A percentile compares a stretch with the other conserved stretches of the same genome.
These are phyloP conservation scores for Nannoperca australis DNA, from an alignment of 2,797 vertebrate genomes.

Conservation along the genomic window DNA sequence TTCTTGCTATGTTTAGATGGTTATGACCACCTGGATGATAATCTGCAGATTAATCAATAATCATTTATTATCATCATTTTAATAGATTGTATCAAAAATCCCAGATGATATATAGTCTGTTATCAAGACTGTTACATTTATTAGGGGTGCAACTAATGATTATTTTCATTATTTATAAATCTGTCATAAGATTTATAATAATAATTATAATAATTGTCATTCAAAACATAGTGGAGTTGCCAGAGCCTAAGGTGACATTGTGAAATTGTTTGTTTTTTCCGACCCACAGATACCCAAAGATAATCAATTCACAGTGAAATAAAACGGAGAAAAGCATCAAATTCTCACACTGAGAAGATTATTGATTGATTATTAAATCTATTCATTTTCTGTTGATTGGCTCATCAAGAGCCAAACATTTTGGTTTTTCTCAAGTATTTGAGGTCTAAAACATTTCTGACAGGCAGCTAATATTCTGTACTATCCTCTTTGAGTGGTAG, in stretches of 20 bases:
- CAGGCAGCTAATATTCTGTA: no score
- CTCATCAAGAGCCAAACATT: slow-evolving; percentile 1
- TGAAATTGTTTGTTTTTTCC: not conserved
- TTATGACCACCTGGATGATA: not conserved
- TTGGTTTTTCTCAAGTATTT: not conserved
- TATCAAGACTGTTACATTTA: not conserved
- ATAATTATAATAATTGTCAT: not conserved
- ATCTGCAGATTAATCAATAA: not conserved
- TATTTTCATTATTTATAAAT: not conserved
- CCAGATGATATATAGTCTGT: not conserved
- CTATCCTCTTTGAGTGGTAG: no score
- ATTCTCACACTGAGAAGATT: not conserved
- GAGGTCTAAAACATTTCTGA: not conserved
- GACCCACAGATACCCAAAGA: no score
- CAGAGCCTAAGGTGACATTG: no score
- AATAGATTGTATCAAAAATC: not conserved
- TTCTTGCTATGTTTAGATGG: not conserved
- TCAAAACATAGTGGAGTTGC: not conserved
- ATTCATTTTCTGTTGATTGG: not conserved
- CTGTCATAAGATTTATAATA: no score
- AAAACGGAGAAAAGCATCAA: not conserved
- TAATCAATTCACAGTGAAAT: not conserved
- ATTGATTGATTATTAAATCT: not conserved
- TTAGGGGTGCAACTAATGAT: not conserved
- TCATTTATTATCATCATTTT: not conserved